Conservation (phyloP, 2,888 invertebrate species). For the Oscheius onirici region DNA sequence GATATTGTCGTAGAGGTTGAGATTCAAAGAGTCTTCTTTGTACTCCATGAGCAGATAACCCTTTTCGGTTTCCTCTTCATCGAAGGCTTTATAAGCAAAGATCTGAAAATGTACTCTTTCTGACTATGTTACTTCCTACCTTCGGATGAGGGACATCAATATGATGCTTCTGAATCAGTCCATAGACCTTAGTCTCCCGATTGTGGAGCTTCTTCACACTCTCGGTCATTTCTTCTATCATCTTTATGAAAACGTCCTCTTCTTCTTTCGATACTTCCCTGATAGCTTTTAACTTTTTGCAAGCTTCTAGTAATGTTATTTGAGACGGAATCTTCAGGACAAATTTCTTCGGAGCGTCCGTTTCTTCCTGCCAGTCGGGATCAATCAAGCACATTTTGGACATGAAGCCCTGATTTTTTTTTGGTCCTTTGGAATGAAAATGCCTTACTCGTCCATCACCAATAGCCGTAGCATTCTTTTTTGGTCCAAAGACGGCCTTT, state of each 20-base stretch:
- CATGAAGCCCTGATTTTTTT: constrained; percentile 37
- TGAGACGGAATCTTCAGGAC: constrained; percentile 19
- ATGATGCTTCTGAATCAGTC: constrained; percentile 13
- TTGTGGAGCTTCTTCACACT: constrained; percentile 18
- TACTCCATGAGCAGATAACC: constrained; percentile 45
- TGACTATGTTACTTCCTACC: not conserved
- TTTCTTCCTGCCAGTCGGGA: constrained; percentile 25
- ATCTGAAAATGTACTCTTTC: not conserved
- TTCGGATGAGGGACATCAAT: constrained; percentile 12
- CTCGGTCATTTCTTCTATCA: not conserved
- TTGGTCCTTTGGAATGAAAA: not conserved
- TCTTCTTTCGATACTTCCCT: not conserved
- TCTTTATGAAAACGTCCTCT: not conserved
- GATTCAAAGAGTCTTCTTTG: constrained; percentile 30
- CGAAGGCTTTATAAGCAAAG: not conserved
- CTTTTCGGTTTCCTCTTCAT: constrained; percentile 35
- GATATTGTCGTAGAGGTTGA: constrained; percentile 29
- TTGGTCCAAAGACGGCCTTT: constrained; percentile 21
- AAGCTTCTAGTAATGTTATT: not conserved
- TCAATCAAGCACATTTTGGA: constrained; percentile 29
- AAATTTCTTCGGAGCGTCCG: constrained; percentile 18
- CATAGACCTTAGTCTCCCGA: constrained; percentile 9
- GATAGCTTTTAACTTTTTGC: not conserved
- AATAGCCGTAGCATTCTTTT: constrained; percentile 9
- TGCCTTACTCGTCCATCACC: constrained; percentile 22